A percentile compares a stretch with the other conserved stretches of the same genome.
These are phyloP conservation scores for Tolmerus cingulatus DNA, from an alignment of 2,888 invertebrate genomes.

Conservation along the genomic window DNA sequence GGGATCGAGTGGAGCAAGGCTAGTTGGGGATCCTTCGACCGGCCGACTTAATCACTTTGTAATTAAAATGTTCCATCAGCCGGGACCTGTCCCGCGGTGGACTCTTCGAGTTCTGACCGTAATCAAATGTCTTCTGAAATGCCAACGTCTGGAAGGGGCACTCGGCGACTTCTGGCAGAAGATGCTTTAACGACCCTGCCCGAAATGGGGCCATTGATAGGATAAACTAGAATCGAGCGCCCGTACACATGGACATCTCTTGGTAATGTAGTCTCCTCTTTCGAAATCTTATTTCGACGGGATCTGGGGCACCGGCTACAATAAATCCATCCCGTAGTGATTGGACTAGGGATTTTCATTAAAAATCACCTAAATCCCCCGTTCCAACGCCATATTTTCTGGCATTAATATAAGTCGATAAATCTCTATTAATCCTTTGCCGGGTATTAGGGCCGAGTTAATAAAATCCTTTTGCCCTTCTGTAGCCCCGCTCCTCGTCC, in stretches of 20 bases:
- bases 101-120: background rate
- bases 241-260: background rate
- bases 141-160: background rate
- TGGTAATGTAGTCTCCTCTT: background rate
- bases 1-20: background rate
- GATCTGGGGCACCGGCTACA: background rate
- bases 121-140: background rate
- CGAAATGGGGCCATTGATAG: constrained; percentile 8
- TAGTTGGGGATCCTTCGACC: background rate
- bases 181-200: background rate
- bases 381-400: constrained; percentile 22
- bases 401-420: constrained; percentile 37
- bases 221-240: background rate
- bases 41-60: constrained; percentile 29
- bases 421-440: constrained; percentile 37
- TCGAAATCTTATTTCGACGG: background rate
- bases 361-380: background rate
- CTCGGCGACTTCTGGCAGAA: background rate
- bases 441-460: constrained; percentile 30
- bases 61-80: constrained; percentile 29
- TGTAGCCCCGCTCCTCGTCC: background rate
- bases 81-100: background rate
- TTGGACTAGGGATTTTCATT: background rate
- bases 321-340: background rate
- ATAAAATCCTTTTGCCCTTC: constrained; percentile 21